These are phyloP conservation scores for Umimayanthus kanabou DNA, from an alignment of 92 coral and sea anemone species.

Conservation along the genomic window DNA sequence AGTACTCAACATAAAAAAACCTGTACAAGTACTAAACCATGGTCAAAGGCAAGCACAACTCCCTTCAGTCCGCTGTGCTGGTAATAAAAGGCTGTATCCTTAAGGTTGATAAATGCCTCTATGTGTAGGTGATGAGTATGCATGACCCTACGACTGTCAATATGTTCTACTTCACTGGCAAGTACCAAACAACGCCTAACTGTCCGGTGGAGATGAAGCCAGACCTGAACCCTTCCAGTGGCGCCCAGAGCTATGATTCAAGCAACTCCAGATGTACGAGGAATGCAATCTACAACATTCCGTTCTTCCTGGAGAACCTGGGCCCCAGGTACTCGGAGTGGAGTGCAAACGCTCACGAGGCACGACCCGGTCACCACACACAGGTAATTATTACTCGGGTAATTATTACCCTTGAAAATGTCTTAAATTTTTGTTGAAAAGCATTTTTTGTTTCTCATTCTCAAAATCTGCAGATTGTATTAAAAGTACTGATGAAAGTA, in stretches of 20 bases:
- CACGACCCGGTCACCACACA: slow-evolving; percentile 94
- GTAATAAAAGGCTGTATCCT: background rate
- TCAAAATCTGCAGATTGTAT: too few species aligned
- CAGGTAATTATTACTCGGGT: slow-evolving; percentile 78
- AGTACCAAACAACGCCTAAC: slow-evolving; percentile 86
- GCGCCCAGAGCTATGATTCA: slow-evolving; percentile 75
- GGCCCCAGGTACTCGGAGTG: slow-evolving; percentile 93
- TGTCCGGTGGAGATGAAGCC: slow-evolving; percentile 85
- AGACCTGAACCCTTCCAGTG: slow-evolving; percentile 86
- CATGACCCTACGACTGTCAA: slow-evolving; percentile 78
- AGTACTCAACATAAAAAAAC: background rate
- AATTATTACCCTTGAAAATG: too few species aligned
- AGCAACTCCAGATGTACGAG: slow-evolving; percentile 59
- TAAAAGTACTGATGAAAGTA: too few species aligned
- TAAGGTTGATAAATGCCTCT: background rate
- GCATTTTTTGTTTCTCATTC: too few species aligned
- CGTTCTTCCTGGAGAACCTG: slow-evolving; percentile 79
- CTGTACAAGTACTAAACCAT: too few species aligned
- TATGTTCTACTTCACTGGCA: slow-evolving; percentile 79
- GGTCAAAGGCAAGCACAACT: too few species aligned
- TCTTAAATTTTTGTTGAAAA: too few species aligned
- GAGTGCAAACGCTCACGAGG: slow-evolving; percentile 91
- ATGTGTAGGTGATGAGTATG: slow-evolving; percentile 81
- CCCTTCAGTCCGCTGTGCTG: too few species aligned
- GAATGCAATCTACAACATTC: slow-evolving; percentile 76